Conservation (phyloP, 2,888 invertebrate genomes). For the Drosophila leonis region DNA sequence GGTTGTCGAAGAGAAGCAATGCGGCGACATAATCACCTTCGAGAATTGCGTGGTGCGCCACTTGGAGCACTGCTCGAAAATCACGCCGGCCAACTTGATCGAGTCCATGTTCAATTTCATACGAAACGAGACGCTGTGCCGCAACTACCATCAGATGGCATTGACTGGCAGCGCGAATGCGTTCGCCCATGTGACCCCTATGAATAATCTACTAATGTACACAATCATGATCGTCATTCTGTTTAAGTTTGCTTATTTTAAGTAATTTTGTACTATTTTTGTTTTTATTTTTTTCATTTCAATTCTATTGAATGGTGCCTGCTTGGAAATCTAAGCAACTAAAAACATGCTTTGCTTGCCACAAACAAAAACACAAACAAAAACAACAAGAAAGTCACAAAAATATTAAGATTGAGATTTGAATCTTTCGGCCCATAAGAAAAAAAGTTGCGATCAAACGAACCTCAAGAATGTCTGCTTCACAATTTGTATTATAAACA, state of each 20-base stretch:
- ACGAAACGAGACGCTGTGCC: constrained; percentile 82
- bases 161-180: constrained; percentile 28
- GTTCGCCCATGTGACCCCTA: neutral
- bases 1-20: constrained; percentile 87
- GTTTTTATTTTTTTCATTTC: too few relatives aligned
- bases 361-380: neutral
- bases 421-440: neutral
- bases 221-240: constrained; percentile 16
- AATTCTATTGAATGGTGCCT: constrained; percentile 11
- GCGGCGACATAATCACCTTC: constrained; percentile 79
- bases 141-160: constrained; percentile 61
- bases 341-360: neutral
- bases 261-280: constrained; percentile 6
- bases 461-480: constrained; percentile 4
- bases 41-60: constrained; percentile 81
- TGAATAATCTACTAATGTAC: constrained; percentile 17
- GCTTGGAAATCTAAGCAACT: neutral
- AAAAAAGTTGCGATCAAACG: constrained; percentile 10
- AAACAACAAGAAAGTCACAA: neutral
- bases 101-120: constrained; percentile 84
- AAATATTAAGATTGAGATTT: neutral
- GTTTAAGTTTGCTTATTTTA: constrained; percentile 20
- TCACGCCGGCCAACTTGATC: constrained; percentile 83
- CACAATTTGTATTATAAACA: constrained; percentile 14
- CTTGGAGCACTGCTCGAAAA: constrained; percentile 80